These are phyloP conservation scores for Caenorhabditis brenneri DNA, from an alignment of 1,140 invertebrate species.

Conservation along the genomic window DNA sequence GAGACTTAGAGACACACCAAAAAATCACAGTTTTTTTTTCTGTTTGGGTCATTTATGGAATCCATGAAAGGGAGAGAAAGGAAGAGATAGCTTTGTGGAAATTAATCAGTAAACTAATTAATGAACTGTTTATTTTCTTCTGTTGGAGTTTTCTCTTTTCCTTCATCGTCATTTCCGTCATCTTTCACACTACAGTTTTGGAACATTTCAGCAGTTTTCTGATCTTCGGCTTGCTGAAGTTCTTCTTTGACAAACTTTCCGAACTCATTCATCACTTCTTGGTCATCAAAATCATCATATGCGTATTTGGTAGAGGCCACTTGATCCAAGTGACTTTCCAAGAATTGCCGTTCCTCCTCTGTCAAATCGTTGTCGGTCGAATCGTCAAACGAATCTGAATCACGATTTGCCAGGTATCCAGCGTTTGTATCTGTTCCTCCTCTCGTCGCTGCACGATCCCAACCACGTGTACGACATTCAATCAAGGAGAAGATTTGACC, in stretches of 20 bases:
- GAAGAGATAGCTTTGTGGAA: background rate
- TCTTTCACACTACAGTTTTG: background rate
- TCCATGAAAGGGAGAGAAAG: background rate
- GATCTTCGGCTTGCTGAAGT: background rate
- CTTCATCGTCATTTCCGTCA: background rate
- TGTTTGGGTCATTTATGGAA: background rate
- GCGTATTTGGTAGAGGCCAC: background rate
- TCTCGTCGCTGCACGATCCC: background rate
- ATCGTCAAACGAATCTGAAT: background rate
- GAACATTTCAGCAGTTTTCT: background rate
- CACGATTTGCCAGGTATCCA: background rate
- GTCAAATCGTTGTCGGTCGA: conserved; percentile 26
- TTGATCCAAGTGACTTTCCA: conserved; percentile 12
- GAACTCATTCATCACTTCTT: conserved; percentile 30
- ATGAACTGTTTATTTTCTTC: background rate
- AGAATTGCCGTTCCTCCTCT: background rate
- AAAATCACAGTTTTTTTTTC: background rate
- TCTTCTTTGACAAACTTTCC: conserved; percentile 31
- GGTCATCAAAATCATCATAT: background rate
- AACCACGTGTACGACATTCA: conserved; percentile 5
- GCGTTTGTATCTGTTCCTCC: background rate
- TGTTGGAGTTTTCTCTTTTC: background rate
- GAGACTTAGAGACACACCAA: background rate
- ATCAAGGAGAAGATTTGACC: background rate
- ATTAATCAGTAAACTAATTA: background rate